Evolutionary conservation across 2,888 invertebrate genomes (phyloP), one percentile per base, ranked within the genome.

Genomic region (Drosophila parthenogenetica): DNA sequence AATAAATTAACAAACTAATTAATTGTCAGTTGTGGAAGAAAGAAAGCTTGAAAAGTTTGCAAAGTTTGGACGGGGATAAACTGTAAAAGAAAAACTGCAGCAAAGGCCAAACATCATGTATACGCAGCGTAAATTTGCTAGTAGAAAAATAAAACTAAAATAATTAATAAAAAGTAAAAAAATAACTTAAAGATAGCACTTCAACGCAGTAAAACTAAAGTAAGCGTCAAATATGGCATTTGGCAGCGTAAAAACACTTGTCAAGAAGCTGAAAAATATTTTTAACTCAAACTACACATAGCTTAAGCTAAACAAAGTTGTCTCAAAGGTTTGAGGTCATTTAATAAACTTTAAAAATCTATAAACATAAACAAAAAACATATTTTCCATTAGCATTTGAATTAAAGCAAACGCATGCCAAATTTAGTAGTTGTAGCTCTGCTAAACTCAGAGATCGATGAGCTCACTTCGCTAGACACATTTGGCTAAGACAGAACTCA

Each of bases 1-100:
- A 59, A 59, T 37, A 39, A 59, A 17, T 29, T 17, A 59, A 49
- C 49, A 40, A 59, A 39, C 39, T 48, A 48, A 58, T 46, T 46
- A 37, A 57, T 19, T n/a, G 32, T 8, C 29, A 17, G 32, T 11
- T 11, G 11, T 11, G 11, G 17, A 35, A 3, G 10, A 2, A 5
- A n/a, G n/a, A 2, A 32, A 43, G 32, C 43, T 54, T n/a, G 13
- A 37, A 37, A 46, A 46, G 46, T 57, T 16, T 11, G 25, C 8
- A 35, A 13, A 35, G 13, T 35, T 35, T 35, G 35, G 13, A 2
- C 13, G 2, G 16, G 17, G 0, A 19, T 42, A 42, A 16, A 10
- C 40, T 17, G 17, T 16, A 42, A 16, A 40, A 13, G 10, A 43
- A 7, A 22, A 22, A 22, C 22, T 17, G 10, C 3, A 40, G 39